A percentile compares a stretch with the other conserved stretches of the same genome.
Conservation (phyloP, 1,140 invertebrate genomes). For the Probaryconus sp. region DNA sequence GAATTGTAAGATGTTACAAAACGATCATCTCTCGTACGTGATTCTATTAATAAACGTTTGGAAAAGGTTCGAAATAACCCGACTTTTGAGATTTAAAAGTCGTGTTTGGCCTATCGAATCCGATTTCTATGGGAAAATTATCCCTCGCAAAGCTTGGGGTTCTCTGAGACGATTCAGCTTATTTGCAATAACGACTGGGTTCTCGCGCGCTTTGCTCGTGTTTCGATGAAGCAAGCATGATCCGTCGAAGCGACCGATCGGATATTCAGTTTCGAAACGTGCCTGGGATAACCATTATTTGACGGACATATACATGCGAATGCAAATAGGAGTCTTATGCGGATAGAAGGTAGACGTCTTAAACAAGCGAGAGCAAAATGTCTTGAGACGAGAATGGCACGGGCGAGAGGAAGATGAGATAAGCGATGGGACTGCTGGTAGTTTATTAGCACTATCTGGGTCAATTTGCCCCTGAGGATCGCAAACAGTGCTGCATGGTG, state of each 20-base stretch:
- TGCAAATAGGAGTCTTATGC: slow-evolving; percentile 68
- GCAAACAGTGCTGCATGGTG: slow-evolving; percentile 50
- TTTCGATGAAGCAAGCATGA: slow-evolving; percentile 45
- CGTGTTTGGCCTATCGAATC: slow-evolving; percentile 58
- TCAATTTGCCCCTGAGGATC: slow-evolving; percentile 56
- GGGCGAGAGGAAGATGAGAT: slow-evolving; percentile 39
- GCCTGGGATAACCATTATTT: slow-evolving; percentile 72
- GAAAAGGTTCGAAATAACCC: slow-evolving; percentile 28
- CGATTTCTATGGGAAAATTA: slow-evolving; percentile 72
- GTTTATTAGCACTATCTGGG: slow-evolving; percentile 66
- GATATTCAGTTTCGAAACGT: slow-evolving; percentile 70
- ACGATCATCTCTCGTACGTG: slow-evolving; percentile 64
- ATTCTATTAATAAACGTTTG: slow-evolving; percentile 67
- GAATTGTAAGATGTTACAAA: slow-evolving; percentile 52
- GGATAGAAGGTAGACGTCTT: slow-evolving; percentile 30
- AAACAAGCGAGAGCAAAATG: slow-evolving; percentile 21
- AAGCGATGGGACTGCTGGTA: slow-evolving; percentile 53
- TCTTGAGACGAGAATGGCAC: slow-evolving; percentile 50
- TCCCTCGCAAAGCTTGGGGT: slow-evolving; percentile 62
- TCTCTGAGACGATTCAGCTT: slow-evolving; percentile 66
- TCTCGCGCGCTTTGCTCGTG: slow-evolving; percentile 55
- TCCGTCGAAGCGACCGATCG: slow-evolving; percentile 30
- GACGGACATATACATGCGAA: slow-evolving; percentile 64
- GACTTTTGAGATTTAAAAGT: slow-evolving; percentile 67
- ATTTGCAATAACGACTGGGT: slow-evolving; percentile 70